Conservation (phyloP, 2,797 vertebrate genomes). For the Lagorchestes hirsutus region DNA sequence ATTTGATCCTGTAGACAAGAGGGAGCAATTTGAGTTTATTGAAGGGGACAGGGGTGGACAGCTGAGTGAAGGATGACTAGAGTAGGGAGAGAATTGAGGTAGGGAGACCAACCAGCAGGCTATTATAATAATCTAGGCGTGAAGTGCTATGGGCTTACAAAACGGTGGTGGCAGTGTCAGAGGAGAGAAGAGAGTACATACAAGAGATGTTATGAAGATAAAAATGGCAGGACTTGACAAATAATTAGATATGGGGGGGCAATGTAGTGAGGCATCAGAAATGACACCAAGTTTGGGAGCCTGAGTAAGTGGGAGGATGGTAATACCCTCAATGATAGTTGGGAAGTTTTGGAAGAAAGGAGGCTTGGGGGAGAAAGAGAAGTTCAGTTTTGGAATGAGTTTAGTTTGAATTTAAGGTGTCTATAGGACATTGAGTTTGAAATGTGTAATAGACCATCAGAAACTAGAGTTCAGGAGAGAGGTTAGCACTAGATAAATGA, state of each 20-base stretch:
- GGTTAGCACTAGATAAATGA: background rate
- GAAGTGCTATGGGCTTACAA: background rate
- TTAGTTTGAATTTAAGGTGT: background rate
- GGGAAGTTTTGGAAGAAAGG: background rate
- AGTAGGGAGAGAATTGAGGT: background rate
- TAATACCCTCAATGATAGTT: background rate
- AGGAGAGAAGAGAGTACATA: background rate
- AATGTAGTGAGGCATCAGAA: background rate
- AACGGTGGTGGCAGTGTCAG: background rate
- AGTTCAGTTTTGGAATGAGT: no score
- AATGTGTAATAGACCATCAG: background rate
- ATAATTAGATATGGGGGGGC: no score
- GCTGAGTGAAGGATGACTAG: background rate
- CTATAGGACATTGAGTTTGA: background rate
- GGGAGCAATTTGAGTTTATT: background rate
- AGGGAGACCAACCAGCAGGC: background rate
- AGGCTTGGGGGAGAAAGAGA: background rate
- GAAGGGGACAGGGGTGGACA: background rate
- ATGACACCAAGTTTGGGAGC: background rate
- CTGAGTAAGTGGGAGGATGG: background rate
- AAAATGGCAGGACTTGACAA: no score
- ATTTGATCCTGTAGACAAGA: background rate
- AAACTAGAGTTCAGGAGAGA: background rate
- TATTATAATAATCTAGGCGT: background rate
- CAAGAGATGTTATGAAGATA: background rate